Evolutionary conservation across 2,888 invertebrate genomes (phyloP).

Genomic region (Frankliniella intonsa): DNA sequence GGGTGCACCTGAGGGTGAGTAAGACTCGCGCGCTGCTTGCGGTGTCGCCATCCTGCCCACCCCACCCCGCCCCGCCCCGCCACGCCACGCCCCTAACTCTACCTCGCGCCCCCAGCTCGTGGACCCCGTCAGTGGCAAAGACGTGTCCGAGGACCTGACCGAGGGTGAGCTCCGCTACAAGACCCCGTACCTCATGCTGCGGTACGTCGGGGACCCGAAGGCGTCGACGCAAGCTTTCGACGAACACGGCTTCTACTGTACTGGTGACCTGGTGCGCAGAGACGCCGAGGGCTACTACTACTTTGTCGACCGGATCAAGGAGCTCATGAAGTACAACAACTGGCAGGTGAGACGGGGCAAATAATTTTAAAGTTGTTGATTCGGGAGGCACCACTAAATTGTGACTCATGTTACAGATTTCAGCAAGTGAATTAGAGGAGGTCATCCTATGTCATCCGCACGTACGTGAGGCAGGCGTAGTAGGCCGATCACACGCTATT

Average conservation of each 20-base stretch:
- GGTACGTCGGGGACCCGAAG: conserved; percentile 13
- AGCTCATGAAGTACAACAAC: conserved; percentile 24
- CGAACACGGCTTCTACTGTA: conserved; percentile 10
- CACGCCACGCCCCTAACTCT: not conserved
- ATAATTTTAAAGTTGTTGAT: too few species aligned
- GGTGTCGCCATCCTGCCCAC: too few species aligned
- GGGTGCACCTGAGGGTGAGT: not conserved
- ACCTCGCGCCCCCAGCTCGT: not conserved
- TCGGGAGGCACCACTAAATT: too few species aligned
- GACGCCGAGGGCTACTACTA: not conserved
- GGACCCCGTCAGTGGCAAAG: conserved; percentile 8
- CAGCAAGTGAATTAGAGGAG: not conserved
- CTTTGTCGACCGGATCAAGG: conserved; percentile 13
- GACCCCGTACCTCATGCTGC: conserved; percentile 14
- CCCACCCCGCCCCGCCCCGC: not conserved
- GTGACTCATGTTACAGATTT: not conserved
- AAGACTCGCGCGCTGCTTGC: too few species aligned
- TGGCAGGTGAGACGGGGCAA: not conserved
- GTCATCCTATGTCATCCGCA: not conserved
- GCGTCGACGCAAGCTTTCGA: not conserved
- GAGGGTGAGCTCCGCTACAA: conserved; percentile 15
- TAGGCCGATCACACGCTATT: not conserved
- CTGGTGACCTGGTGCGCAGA: not conserved
- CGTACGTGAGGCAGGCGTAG: not conserved
- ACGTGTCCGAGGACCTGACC: not conserved